Evolutionary conservation across 2,113 vertebrate species (phyloP), one percentile per base, ranked within the genome.

Genomic region (Varanus komodoensis): DNA sequence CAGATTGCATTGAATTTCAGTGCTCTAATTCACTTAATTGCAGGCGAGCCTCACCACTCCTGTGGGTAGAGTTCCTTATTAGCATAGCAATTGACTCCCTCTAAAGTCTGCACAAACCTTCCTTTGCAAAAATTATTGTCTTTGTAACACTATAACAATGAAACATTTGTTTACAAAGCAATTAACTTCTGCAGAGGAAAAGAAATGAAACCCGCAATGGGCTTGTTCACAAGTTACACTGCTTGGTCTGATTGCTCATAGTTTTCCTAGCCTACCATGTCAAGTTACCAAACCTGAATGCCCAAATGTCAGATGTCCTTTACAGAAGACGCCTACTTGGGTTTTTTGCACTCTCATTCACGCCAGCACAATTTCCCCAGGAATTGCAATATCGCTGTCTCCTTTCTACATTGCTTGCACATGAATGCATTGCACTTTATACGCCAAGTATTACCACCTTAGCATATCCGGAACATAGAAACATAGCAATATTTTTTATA

Each of bases 1-100:
- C 74, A 86, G 83, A 86, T 90, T 90, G 83, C 67, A 86, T 8
- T 85, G 83, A 80, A 85, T 90, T 85, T 90, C 77, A 79, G 83
- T 90, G 74, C 89, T 90, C 83, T 86, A 85, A 86, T 90, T 86
- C 77, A 90, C 75, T 90, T 90, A 90, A 90, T 90, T 86, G 89
- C 89, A 85, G 77, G 75, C 64, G 80, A 90, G 83, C 86, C 83
- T 90, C 83, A 80, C 89, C 89, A 90, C 83, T 86, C 89, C 89
- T 86, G 84, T 90, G 89, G 83, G 89, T 90, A 90, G 82, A 80
- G 89, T 90, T 90, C 75, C 83, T 90, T 80, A 90, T 90, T 90
- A 90, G 75, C 83, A 90, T 86, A 90, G 83, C 89, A 90, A 90
- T 89, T 89, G 89, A 89, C 64, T 89, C 44, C 75, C 82, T 85